Base-by-base conservation (phyloP, 2,797 vertebrate genomes). In the Cossypha polioptera region DNA sequence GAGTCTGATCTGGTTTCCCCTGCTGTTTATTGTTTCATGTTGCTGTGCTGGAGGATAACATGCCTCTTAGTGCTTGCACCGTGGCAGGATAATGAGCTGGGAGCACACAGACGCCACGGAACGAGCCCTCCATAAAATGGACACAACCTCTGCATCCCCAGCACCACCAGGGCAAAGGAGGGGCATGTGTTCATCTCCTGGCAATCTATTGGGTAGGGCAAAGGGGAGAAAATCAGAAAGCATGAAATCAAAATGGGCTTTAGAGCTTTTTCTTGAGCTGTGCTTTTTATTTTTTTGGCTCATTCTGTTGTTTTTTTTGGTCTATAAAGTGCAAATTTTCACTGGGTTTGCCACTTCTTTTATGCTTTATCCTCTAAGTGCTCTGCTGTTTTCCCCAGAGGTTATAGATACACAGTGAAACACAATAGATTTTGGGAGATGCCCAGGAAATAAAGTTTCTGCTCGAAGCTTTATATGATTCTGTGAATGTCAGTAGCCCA, bases 401-500 rank as follows among this genome's bases (percentile, higher is more conserved):
- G 95, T 96, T 97, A 97, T 74, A 95, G 88, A 92, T 89, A 95
- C 85, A 97, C 66, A 73, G 43, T 88, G 95, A 95, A 97, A 97
- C 97, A 94, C 95, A 97, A 97, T 93, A 94, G 86, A 93, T 97
- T 97, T 90, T 14, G 48, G 92, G 91, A 88, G 50, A 94, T 95
- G 95, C 76, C 45, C 73, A 92, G 88, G 94, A 97, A 98, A 97
- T 97, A 97, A 96, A 97, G 95, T 95, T 97, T 92, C 90, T 96
- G 83, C 89, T 95, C 2, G 1, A 77, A 95, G 82, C 95, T 97
- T 95, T 97, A 95, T 96, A 45, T 86, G 95, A 96, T 96, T 97
- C 90, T 78, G 40, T 95, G 93, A 94, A 96, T 79, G 83, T 96
- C 94, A 95, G 96, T 91, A 86, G 94, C 94, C 95, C 95, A 97